These are phyloP conservation scores for Clepsis dumicolana DNA, from an alignment of 2,888 invertebrate genomes.

Conservation along the genomic window DNA sequence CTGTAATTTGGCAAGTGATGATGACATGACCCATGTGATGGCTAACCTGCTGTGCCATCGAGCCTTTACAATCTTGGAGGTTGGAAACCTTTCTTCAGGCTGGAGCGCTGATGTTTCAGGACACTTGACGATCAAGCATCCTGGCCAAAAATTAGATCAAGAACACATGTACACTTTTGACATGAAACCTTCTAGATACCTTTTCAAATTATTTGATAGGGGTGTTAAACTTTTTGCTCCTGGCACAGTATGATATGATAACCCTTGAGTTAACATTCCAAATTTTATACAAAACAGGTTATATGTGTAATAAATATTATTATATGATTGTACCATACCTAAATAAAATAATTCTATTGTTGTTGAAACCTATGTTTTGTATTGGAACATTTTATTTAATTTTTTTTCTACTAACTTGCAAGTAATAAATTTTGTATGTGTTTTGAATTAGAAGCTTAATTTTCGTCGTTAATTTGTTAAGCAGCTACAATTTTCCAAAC, in stretches of 20 bases:
- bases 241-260: conserved; percentile 75
- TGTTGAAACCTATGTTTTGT: too few species aligned
- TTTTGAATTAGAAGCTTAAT: too few species aligned
- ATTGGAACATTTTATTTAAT: not conserved
- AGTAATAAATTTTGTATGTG: too few species aligned
- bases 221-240: conserved; percentile 91
- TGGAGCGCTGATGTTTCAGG: conserved; percentile 91
- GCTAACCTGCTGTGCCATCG: conserved; percentile 87
- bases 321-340: too few species aligned
- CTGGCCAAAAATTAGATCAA: conserved; percentile 66
- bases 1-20: conserved; percentile 86
- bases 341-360: too few species aligned
- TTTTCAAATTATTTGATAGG: conserved; percentile 91
- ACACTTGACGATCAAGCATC: conserved; percentile 84
- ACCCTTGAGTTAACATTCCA: conserved; percentile 3
- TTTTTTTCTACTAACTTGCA: too few species aligned
- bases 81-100: conserved; percentile 90
- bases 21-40: conserved; percentile 86
- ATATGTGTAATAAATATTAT: not conserved
- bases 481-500: too few species aligned
- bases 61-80: conserved; percentile 87
- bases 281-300: not conserved
- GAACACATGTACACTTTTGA: conserved; percentile 64
- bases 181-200: conserved; percentile 72
- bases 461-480: too few species aligned